A percentile compares a stretch with the other conserved stretches of the same genome.
These are phyloP conservation scores for Alligator mississippiensis DNA, from an alignment of 2,113 vertebrate species.

Conservation along the genomic window DNA sequence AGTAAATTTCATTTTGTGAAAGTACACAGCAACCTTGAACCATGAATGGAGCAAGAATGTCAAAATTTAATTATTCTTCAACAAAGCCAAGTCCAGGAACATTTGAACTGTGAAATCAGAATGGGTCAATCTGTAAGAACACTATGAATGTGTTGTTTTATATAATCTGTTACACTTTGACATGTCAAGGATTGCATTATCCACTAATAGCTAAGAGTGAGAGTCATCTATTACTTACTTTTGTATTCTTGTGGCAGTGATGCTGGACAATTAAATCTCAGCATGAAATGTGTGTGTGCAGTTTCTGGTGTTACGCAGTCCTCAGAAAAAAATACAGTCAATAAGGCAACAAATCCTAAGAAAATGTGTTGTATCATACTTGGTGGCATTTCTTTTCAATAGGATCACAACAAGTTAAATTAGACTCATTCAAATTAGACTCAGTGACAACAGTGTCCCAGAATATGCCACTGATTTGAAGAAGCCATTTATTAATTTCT, in stretches of 20 bases:
- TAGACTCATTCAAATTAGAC: neutral
- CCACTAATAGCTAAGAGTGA: no score
- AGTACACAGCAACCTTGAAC: neutral
- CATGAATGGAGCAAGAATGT: neutral
- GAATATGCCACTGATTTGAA: neutral
- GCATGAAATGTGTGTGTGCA: no score
- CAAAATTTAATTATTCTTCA: neutral
- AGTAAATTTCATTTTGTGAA: neutral
- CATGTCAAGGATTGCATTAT: neutral
- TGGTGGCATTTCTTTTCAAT: neutral
- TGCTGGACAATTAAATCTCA: neutral
- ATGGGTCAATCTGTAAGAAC: no score
- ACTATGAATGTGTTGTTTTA: neutral
- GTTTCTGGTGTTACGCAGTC: neutral
- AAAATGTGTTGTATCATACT: neutral
- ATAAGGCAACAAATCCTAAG: neutral
- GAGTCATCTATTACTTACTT: neutral
- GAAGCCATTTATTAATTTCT: neutral
- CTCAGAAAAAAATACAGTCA: neutral
- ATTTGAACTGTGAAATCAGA: neutral
- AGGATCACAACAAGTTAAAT: neutral
- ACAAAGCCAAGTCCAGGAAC: neutral
- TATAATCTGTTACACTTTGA: neutral
- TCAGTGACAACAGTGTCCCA: no score
- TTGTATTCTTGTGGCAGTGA: neutral